phyloP scores from a whole-genome alignment of 2,113 vertebrate genomes.

The Ciconia boyciana region DNA sequence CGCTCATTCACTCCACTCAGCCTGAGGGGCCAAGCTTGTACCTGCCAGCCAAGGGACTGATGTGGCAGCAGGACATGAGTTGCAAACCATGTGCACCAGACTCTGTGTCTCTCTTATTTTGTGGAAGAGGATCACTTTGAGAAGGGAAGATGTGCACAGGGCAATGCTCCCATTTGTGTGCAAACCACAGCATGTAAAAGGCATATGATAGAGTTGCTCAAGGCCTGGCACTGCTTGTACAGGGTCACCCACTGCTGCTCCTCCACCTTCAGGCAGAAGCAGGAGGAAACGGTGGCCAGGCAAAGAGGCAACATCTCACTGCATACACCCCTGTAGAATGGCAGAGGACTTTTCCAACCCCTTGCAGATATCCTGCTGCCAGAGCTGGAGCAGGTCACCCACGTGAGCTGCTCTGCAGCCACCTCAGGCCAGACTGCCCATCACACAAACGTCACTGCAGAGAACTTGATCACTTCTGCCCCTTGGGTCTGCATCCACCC shows the following conservation, averaged over 20 bases:
- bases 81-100: rapidly evolving
- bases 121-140: background rate
- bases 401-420: background rate
- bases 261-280: background rate
- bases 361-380: background rate
- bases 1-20: background rate
- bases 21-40: background rate
- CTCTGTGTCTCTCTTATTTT: rapidly evolving
- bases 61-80: background rate
- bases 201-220: background rate
- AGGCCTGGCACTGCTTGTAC: background rate
- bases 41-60: background rate
- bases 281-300: background rate
- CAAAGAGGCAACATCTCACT: background rate
- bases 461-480: background rate
- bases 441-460: background rate
- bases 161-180: background rate
- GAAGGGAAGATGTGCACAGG: background rate
- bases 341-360: background rate
- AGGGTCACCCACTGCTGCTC: background rate
- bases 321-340: rapidly evolving
- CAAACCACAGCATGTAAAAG: background rate
- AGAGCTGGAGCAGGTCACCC: background rate
- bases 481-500: background rate
- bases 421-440: background rate